Conservation (phyloP, 1,140 invertebrate species). For the Agrilus planipennis region DNA sequence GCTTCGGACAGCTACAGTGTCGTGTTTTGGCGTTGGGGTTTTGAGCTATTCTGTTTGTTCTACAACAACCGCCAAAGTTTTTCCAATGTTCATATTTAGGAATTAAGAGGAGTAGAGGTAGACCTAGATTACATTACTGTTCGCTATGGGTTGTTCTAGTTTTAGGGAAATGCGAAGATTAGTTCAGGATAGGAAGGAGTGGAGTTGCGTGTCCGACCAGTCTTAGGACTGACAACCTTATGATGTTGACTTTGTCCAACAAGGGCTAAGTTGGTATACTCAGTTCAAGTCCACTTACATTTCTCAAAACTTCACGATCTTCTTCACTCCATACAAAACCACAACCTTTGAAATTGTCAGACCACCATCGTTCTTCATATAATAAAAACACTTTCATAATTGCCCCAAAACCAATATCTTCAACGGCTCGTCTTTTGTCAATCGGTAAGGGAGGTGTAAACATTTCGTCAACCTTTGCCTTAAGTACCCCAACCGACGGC, state of each 20-base stretch:
- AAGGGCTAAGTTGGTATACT: conserved; percentile 6
- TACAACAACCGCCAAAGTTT: too few species aligned
- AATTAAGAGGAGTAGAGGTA: too few species aligned
- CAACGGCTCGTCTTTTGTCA: conserved; percentile 46
- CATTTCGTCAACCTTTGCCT: conserved; percentile 42
- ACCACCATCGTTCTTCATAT: conserved; percentile 51
- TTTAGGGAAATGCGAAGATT: background rate
- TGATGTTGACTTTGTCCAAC: background rate
- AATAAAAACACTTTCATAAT: conserved; percentile 67
- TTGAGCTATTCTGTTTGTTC: too few species aligned
- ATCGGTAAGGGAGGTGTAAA: conserved; percentile 48
- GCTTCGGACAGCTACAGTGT: too few species aligned
- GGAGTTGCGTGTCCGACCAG: background rate
- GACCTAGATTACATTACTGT: too few species aligned
- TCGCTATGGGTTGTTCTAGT: too few species aligned
- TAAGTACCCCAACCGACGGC: conserved; percentile 53
- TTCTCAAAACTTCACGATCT: conserved; percentile 30
- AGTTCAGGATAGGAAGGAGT: background rate
- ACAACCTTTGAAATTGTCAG: conserved; percentile 36
- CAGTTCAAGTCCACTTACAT: background rate
- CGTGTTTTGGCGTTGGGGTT: too few species aligned
- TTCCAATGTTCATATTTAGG: too few species aligned
- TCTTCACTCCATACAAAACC: conserved; percentile 41
- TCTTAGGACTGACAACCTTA: background rate
- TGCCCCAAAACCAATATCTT: conserved; percentile 51